Base-by-base conservation (phyloP, 2,797 vertebrate species). In the Linurgus olivaceus region DNA sequence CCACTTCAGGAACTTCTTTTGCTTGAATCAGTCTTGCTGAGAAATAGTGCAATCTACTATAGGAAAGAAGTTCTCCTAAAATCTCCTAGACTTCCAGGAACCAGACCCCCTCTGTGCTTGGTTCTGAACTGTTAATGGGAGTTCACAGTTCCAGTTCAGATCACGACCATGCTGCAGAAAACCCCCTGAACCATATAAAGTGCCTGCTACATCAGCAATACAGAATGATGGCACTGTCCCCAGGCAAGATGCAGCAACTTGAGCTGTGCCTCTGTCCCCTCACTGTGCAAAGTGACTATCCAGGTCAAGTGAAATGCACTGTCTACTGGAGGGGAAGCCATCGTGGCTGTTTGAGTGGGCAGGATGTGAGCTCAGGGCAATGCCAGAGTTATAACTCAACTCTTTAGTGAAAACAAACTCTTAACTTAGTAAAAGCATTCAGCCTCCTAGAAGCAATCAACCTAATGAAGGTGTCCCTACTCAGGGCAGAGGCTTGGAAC, bases 1-100 rank as follows among this genome's bases (percentile, higher is more conserved):
- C 51, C 54, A 90, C 70, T 95, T 91, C 79, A 93, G 67, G 71
- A 96, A 66, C 50, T 75, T 86, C n/a, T 90, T 72, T 68, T 81
- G 17, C 74, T 81, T 78, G 73, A 83, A 47, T 92, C 38, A 59
- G 25, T 75, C 82, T 90, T 91, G 40, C 82, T 93, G 94, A 93
- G 88, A 93, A 94, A 81, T 28, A 47, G 15, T 14, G 25, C 0
- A 2, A 82, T 42, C 17, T 25, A 31, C 13, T n/a, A 24, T 5
- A 62, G 66, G 78, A 67, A 92, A 85, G 48, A 82, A 21, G 10
- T 59, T 91, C 38, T 79, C 59, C 59, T 51, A 51, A 88, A 9
- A 87, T 81, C 45, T 63, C 65, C 40, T 90, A 55, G 35, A n/a
- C 10, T 90, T 93, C 62, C 82, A 95, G 92, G 50, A 94, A 80